Conservation (phyloP, 2,797 vertebrate genomes). For the Poecilia picta region DNA sequence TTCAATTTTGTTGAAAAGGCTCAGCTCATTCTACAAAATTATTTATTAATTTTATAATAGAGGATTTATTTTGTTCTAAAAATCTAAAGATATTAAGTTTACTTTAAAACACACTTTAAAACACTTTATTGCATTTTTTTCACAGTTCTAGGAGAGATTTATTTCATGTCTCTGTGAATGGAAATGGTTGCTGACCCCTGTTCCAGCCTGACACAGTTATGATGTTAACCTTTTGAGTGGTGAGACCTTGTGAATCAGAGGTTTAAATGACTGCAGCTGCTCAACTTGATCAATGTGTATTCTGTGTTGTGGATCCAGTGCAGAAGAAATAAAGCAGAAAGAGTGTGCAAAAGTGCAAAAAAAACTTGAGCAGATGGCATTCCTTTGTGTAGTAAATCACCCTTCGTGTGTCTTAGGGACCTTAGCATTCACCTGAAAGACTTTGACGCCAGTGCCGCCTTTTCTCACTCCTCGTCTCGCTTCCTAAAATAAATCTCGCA, state of each 20-base stretch:
- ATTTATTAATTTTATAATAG: too few relatives aligned
- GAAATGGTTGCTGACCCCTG: too few relatives aligned
- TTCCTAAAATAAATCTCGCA: neutral
- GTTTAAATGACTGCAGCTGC: neutral
- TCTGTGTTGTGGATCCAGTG: neutral
- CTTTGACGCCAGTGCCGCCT: neutral
- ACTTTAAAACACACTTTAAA: too few relatives aligned
- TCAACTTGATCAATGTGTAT: neutral
- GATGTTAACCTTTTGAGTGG: neutral
- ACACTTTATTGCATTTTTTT: too few relatives aligned
- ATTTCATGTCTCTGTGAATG: too few relatives aligned
- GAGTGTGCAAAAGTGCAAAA: neutral
- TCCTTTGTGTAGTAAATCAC: neutral
- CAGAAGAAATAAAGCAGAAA: neutral
- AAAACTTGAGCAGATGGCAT: neutral
- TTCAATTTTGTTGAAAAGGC: too few relatives aligned
- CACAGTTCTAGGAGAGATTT: too few relatives aligned
- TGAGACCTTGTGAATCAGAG: neutral
- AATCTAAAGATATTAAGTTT: too few relatives aligned
- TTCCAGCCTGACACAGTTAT: slow-evolving; percentile 1
- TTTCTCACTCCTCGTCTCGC: neutral
- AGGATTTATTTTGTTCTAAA: too few relatives aligned
- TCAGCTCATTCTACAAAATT: too few relatives aligned
- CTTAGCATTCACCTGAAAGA: neutral
- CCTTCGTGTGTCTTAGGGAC: neutral